Evolutionary conservation across 2,113 vertebrate species (phyloP).

Genomic region (Chunga burmeisteri): DNA sequence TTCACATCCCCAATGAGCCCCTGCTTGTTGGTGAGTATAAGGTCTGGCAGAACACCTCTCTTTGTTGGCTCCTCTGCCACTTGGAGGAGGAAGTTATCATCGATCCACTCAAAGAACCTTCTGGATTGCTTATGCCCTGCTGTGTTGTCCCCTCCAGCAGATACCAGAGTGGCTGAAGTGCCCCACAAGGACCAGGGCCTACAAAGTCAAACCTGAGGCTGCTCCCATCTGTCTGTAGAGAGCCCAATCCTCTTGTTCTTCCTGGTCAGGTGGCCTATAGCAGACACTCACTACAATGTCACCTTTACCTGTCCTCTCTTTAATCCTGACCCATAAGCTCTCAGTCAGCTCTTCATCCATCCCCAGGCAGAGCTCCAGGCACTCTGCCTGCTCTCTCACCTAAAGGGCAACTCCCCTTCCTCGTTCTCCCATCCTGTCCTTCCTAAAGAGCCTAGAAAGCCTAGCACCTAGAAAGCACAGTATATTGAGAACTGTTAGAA

Average conservation of each 20-base stretch:
- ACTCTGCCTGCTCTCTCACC: neutral
- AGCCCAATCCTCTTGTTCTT: neutral
- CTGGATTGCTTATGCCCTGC: neutral
- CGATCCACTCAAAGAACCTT: neutral
- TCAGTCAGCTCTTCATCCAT: neutral
- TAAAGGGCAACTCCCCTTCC: neutral
- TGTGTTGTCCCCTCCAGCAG: neutral
- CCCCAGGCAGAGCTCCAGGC: neutral
- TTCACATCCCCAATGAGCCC: neutral
- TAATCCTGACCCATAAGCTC: neutral
- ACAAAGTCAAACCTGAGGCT: neutral
- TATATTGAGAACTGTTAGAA: constrained; percentile 11
- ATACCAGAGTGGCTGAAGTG: neutral
- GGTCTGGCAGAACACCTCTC: neutral
- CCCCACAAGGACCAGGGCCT: neutral
- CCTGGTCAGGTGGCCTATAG: neutral
- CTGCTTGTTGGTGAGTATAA: neutral
- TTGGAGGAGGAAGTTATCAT: neutral
- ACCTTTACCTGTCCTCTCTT: neutral
- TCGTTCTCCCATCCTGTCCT: neutral
- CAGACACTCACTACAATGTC: neutral
- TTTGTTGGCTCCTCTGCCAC: neutral
- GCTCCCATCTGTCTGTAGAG: neutral
- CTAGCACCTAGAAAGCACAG: neutral
- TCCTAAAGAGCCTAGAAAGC: neutral